Percentiles rank a stretch among this genome's conserved stretches.
Conservation (phyloP, 2,888 invertebrate genomes). For the Azorinus chamasolen region DNA sequence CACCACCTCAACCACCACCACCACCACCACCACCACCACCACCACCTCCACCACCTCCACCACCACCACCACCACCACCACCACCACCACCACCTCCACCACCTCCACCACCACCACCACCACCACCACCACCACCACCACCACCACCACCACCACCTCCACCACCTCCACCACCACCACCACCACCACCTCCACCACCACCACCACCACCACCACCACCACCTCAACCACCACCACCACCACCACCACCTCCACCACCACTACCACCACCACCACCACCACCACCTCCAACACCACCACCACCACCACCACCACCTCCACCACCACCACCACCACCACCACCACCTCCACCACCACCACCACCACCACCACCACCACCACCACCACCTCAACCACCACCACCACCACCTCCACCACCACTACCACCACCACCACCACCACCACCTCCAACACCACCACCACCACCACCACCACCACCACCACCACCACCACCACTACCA, state of each 20-base stretch:
- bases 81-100: slow-evolving; percentile 1
- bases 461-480: too few species aligned
- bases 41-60: neutral
- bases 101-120: slow-evolving; percentile 1
- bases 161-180: slow-evolving; percentile 1
- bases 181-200: slow-evolving; percentile 1
- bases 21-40: too few species aligned
- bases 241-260: too few species aligned
- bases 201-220: too few species aligned
- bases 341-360: slow-evolving; percentile 1
- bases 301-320: too few species aligned
- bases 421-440: too few species aligned
- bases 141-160: slow-evolving; percentile 1
- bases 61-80: slow-evolving; percentile 3
- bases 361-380: slow-evolving; percentile 3
- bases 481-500: slow-evolving; percentile 1
- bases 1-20: too few species aligned
- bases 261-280: slow-evolving; percentile 1
- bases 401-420: too few species aligned
- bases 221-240: too few species aligned
- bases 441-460: too few species aligned
- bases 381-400: too few species aligned
- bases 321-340: slow-evolving; percentile 1
- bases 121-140: slow-evolving; percentile 3
- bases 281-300: too few species aligned